phyloP scores from a whole-genome alignment of 2,113 vertebrate species.

The Emydura subglobosa region DNA sequence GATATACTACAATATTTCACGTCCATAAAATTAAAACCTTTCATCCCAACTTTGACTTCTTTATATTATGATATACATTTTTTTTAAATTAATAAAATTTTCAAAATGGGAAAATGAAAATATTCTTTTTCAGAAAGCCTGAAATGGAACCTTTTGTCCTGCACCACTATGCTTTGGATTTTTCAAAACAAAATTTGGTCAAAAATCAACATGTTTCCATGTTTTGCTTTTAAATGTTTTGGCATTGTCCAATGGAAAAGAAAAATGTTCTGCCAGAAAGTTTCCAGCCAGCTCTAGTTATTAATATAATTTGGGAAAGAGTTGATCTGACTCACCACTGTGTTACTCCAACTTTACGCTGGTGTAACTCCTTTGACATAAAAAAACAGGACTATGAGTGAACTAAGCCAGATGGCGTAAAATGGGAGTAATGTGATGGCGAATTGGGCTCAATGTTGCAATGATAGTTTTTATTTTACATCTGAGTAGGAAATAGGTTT shows the following conservation, averaged over 20 bases:
- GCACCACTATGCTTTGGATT: background rate
- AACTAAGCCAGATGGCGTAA: background rate
- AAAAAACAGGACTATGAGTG: background rate
- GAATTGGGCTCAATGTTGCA: background rate
- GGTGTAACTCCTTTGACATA: background rate
- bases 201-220: background rate
- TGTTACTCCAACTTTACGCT: background rate
- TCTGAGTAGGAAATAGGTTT: background rate
- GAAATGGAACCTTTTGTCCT: background rate
- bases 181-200: background rate
- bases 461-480: background rate
- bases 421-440: background rate
- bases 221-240: background rate
- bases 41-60: background rate
- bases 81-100: background rate
- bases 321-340: background rate
- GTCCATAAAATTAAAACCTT: background rate
- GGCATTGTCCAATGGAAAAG: background rate
- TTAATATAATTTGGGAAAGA: background rate
- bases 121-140: background rate
- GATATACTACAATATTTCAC: background rate
- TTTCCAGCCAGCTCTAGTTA: background rate
- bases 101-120: background rate
- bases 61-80: rapidly evolving
- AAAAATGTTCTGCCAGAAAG: background rate